A percentile compares a stretch with the other conserved stretches of the same genome.
Conservation (phyloP, 2,797 vertebrate genomes). For the Linurgus olivaceus region DNA sequence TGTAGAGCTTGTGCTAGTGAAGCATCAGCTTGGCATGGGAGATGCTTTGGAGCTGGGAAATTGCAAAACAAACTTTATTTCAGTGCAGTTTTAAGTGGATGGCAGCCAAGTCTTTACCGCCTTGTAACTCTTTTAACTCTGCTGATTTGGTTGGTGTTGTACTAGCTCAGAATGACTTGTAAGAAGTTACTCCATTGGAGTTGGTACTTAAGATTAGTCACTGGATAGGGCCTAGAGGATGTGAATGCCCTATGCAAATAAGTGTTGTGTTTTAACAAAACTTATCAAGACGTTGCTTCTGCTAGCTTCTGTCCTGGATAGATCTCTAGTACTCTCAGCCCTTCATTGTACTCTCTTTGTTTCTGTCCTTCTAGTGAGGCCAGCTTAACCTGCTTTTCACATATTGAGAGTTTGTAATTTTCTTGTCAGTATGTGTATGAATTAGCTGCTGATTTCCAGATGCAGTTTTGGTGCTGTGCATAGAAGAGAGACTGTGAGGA, state of each 20-base stretch:
- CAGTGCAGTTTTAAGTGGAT: not conserved
- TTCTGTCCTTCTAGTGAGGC: not conserved
- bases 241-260: not conserved
- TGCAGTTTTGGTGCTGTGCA: not conserved
- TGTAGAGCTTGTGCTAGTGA: not conserved
- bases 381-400: not conserved
- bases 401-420: not conserved
- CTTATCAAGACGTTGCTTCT: not conserved
- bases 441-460: not conserved
- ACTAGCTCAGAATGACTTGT: not conserved
- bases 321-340: not conserved
- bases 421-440: not conserved
- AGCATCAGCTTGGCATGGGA: not conserved
- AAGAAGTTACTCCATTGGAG: not conserved
- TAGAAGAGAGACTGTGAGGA: not conserved
- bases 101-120: not conserved
- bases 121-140: not conserved
- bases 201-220: not conserved
- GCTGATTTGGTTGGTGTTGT: not conserved
- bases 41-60: not conserved
- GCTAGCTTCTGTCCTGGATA: not conserved
- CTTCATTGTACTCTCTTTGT: not conserved
- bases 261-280: not conserved
- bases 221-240: not conserved
- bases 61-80: not conserved